A percentile compares a stretch with the other conserved stretches of the same genome.
Conservation (phyloP, 2,797 vertebrate genomes). For the Neosalanx taihuensis region DNA sequence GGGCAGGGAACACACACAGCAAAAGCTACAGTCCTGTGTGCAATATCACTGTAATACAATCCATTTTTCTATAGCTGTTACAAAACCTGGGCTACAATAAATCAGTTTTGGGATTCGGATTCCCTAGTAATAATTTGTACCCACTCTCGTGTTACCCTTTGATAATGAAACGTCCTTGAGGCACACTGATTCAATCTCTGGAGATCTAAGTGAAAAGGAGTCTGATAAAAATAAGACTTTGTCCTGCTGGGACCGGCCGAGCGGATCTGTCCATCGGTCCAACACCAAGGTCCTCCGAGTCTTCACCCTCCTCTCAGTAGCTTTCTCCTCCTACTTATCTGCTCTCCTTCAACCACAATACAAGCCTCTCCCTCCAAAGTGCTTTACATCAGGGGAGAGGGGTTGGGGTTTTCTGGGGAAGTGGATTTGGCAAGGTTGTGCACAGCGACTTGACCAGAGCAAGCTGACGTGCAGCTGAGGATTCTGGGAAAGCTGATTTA, state of each 20-base stretch:
- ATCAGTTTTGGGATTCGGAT: too few relatives aligned
- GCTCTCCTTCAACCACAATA: conserved; percentile 56
- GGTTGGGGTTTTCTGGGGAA: conserved; percentile 39
- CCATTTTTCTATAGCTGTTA: too few relatives aligned
- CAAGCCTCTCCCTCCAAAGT: conserved; percentile 42
- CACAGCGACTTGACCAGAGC: conserved; percentile 44
- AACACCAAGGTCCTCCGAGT: conserved; percentile 23
- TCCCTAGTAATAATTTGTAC: too few relatives aligned
- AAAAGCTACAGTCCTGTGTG: background rate
- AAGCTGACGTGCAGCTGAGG: background rate
- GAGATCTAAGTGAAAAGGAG: too few relatives aligned
- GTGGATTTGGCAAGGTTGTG: conserved; percentile 29
- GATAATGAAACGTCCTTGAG: too few relatives aligned
- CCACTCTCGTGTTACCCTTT: too few relatives aligned
- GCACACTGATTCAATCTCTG: too few relatives aligned
- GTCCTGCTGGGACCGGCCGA: too few relatives aligned
- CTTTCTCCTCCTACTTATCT: conserved; percentile 29
- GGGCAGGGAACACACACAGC: background rate
- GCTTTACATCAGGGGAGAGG: conserved; percentile 20
- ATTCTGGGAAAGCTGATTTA: too few relatives aligned
- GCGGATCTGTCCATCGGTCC: conserved; percentile 15
- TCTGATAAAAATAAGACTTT: too few relatives aligned
- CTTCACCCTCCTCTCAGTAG: conserved; percentile 39
- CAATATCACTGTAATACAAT: background rate
- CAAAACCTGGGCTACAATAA: too few relatives aligned